Evolutionary conservation across 1,140 invertebrate species (phyloP).

Genomic region (Platorchestia sp.): DNA sequence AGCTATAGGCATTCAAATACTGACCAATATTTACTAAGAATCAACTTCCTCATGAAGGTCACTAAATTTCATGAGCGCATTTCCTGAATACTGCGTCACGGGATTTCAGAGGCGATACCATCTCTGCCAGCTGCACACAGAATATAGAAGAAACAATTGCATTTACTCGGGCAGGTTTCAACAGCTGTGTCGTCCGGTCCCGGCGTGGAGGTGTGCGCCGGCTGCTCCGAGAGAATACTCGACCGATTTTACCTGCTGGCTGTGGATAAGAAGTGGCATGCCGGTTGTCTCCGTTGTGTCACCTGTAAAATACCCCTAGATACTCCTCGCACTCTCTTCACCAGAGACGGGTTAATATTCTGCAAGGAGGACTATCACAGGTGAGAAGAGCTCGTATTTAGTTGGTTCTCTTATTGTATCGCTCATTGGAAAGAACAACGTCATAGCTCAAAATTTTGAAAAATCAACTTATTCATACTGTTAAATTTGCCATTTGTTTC

Average conservation of each 20-base stretch:
- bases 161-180: background rate
- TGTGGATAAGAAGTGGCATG: conserved; percentile 91
- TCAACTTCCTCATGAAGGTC: too few species aligned
- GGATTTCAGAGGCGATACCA: too few species aligned
- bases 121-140: too few species aligned
- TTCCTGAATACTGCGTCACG: too few species aligned
- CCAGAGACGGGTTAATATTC: conserved; percentile 93
- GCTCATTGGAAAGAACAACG: too few species aligned
- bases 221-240: conserved; percentile 85
- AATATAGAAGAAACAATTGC: too few species aligned
- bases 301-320: conserved; percentile 88
- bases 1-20: too few species aligned
- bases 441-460: too few species aligned
- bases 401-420: background rate
- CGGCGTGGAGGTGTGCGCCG: conserved; percentile 78
- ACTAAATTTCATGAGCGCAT: too few species aligned
- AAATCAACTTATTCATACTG: too few species aligned
- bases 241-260: conserved; percentile 91
- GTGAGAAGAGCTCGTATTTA: conserved; percentile 75
- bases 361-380: conserved; percentile 98
- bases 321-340: conserved; percentile 92
- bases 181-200: conserved; percentile 59
- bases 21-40: too few species aligned
- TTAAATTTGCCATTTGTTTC: too few species aligned
- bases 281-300: conserved; percentile 82